Percentiles rank a stretch among this genome's conserved stretches.
These are phyloP conservation scores for Chromoteleia sp. DNA, from an alignment of 2,888 invertebrate species.

Conservation along the genomic window DNA sequence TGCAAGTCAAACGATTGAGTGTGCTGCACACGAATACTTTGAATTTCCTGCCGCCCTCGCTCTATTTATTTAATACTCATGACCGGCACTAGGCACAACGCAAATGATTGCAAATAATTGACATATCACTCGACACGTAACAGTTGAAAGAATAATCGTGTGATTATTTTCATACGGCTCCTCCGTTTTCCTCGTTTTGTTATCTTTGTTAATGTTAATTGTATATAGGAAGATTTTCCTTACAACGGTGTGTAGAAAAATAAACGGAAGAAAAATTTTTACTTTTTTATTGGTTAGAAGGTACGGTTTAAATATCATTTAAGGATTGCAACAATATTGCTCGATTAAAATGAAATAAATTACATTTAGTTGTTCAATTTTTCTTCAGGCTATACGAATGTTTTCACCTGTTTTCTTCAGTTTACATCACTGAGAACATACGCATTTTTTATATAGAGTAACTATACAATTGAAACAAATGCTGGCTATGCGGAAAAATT, in stretches of 20 bases:
- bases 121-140: constrained; percentile 56
- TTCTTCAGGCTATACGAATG: too few relatives aligned
- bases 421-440: too few relatives aligned
- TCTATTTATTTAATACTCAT: constrained; percentile 66
- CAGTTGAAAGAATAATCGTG: constrained; percentile 41
- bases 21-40: constrained; percentile 41
- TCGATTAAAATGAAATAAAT: too few relatives aligned
- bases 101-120: constrained; percentile 67
- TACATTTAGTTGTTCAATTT: too few relatives aligned
- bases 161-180: constrained; percentile 38
- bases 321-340: too few relatives aligned
- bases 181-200: constrained; percentile 33
- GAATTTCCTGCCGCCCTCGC: constrained; percentile 68
- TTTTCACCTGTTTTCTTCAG: too few relatives aligned
- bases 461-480: too few relatives aligned
- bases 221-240: constrained; percentile 4
- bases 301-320: neutral
- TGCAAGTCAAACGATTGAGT: constrained; percentile 40
- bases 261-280: too few relatives aligned
- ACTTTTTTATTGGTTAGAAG: neutral
- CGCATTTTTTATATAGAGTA: too few relatives aligned
- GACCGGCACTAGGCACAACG: constrained; percentile 47
- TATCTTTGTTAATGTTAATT: constrained; percentile 4
- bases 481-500: too few relatives aligned
- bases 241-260: neutral